Conservation (phyloP, 2,888 invertebrate genomes). For the Herminia tarsipennalis region DNA sequence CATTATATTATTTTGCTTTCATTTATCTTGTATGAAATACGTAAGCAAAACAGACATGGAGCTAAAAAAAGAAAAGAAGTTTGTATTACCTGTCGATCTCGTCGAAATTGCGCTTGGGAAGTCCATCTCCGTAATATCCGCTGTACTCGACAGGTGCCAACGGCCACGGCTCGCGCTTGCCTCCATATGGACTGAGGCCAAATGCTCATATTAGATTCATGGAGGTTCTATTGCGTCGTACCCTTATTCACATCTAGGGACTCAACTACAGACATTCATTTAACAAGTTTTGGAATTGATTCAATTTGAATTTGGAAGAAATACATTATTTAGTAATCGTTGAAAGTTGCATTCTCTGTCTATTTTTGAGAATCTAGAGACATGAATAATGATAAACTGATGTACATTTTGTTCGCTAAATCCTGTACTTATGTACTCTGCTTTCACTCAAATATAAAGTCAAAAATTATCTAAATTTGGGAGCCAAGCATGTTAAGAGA, state of each 20-base stretch:
- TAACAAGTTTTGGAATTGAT: too few relatives aligned
- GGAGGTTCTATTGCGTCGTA: background rate
- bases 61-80: constrained; percentile 4
- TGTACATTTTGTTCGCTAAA: too few relatives aligned
- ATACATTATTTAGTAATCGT: too few relatives aligned
- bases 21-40: background rate
- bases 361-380: too few relatives aligned
- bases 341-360: too few relatives aligned
- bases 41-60: background rate
- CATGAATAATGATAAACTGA: too few relatives aligned
- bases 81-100: constrained; percentile 84
- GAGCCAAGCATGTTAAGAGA: too few relatives aligned
- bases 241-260: background rate
- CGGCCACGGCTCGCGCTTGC: constrained; percentile 71
- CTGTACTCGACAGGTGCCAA: constrained; percentile 54
- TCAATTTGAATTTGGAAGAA: too few relatives aligned
- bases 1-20: background rate
- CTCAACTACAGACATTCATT: too few relatives aligned
- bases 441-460: too few relatives aligned
- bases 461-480: too few relatives aligned
- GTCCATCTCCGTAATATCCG: constrained; percentile 70
- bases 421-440: too few relatives aligned
- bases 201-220: constrained; percentile 18
- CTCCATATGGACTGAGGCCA: constrained; percentile 63
- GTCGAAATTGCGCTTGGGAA: constrained; percentile 83